Conservation (phyloP, 2,888 invertebrate species). For the Coenonympha glycerion region DNA sequence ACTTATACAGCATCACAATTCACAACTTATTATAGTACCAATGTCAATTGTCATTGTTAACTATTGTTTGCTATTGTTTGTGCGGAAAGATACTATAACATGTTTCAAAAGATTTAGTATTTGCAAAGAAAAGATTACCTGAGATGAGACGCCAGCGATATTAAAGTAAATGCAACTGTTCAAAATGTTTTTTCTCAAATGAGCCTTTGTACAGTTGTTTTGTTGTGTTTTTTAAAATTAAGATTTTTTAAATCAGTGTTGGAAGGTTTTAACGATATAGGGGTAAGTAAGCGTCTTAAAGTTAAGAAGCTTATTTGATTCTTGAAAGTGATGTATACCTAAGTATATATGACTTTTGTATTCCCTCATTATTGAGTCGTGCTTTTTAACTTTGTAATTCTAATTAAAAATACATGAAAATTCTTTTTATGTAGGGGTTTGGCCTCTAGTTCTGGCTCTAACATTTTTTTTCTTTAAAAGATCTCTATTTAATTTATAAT, state of each 20-base stretch:
- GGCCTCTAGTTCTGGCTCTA: no score
- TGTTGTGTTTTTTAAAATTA: conserved; percentile 4
- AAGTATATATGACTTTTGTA: no score
- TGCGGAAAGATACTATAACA: conserved; percentile 23
- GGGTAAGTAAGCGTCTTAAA: conserved; percentile 1
- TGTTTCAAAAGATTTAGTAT: conserved; percentile 40
- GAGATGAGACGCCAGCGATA: conserved; percentile 31
- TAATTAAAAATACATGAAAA: no score
- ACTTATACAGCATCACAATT: conserved; percentile 37
- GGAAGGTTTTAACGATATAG: not conserved
- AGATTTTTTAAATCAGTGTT: conserved; percentile 13
- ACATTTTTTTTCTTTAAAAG: no score
- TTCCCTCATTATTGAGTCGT: no score
- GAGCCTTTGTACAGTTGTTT: conserved; percentile 19
- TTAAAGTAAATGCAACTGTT: conserved; percentile 18
- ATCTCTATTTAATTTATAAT: no score
- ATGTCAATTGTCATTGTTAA: conserved; percentile 42
- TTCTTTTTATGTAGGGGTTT: no score
- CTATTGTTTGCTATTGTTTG: conserved; percentile 48
- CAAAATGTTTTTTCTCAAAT: conserved; percentile 22
- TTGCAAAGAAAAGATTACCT: conserved; percentile 44
- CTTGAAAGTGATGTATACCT: not conserved
- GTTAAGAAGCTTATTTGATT: not conserved
- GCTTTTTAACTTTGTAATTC: no score
- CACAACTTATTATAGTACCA: conserved; percentile 41